Base-by-base conservation (phyloP, 2,888 invertebrate genomes). In the Flexamia atlantica region DNA sequence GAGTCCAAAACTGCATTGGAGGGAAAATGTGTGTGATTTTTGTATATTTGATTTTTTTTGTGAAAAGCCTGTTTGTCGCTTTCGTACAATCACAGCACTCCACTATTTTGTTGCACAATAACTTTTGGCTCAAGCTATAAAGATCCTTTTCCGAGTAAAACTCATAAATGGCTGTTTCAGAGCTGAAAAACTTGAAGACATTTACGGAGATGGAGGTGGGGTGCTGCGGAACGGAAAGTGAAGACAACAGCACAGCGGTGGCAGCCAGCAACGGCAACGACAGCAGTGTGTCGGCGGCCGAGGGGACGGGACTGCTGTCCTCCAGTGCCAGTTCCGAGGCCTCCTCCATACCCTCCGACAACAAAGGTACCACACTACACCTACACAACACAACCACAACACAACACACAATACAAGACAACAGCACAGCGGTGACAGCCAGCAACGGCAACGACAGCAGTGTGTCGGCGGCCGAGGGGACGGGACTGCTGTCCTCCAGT, bases 311-410 rank as follows among this genome's bases (percentile, higher is more conserved):
- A 30, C 3, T 57, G 9, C 30, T 32, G 1, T 79, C 79, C 9
- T 79, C 79, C 79, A 32, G 25, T 46, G 28, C 57, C n/a, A 30
- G 28, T n/a, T 53, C 79, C 10, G 79, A 79, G 36, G 79, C 79
- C 3, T 79, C 57, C 20, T 79, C 79, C 3, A 57, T 57, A 32
- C 53, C 79, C 10, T 79, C 79, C 14, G 79, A 53, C 23, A 53
- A 4, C 36, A 36, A 36, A 36, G 36, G 36, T 36, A 36, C 4
- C 36, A 4, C 36, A 36, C 5, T 36, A 36, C 9, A 36, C 9
- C 36, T 36, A 9, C 4, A 36, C 36, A 4, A 36, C 5, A 36
- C 4, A 36, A 4, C 9, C 36, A 36, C 9, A 36, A 7, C n/a
- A n/a, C n/a, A n/a, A n/a, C n/a, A n/a, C n/a, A n/a, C n/a, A n/a